Evolutionary conservation across 64 coral and sea anemone species (phyloP), one percentile per base, ranked within the genome.

Genomic region (Astreopora myriophthalma): DNA sequence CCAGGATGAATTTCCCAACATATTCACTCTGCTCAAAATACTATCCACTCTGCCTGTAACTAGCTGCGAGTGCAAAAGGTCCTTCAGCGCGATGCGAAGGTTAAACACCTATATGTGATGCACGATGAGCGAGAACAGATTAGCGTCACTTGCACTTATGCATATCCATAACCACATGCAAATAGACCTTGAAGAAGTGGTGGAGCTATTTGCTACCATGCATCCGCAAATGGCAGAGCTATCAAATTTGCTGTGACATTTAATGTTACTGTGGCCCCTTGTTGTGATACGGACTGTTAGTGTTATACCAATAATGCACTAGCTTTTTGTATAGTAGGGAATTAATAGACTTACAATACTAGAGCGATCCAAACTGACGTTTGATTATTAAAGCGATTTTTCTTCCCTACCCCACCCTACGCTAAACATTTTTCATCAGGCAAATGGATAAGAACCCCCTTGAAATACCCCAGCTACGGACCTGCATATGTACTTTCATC

Each of bases 321-420:
- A 84, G 80, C 80, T 65, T 84, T 64, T 84, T 84, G 78, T 81
- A 81, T 81, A 81, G 52, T 81, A 81, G 78, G 24, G 78, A 57
- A 81, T 81, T 11, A 69, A 3, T 5, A 16, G 65, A 69, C 65
- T 69, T 69, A 69, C 65, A 69, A 69, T 69, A 69, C 78, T 51
- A 81, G 78, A 81, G 78, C 55, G 48, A 81, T 81, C 78, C 78
- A 81, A 81, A 81, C 78, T 81, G 78, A 81, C 48, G 78, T 81
- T 81, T 81, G 78, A 81, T 81, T 81, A 81, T n/a, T n/a, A 81
- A 81, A 81, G 79, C 79, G 49, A 42, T 83, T 83, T 83, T 83
- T 83, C 79, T 83, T 83, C 64, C 79, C 24, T 83, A 83, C 76
- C 42, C 75, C 1, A 79, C 77, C 61, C 1, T 83, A 46, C 4